These are phyloP conservation scores for Reinhardtius hippoglossoides DNA, from an alignment of 2,113 vertebrate species.

Conservation along the genomic window DNA sequence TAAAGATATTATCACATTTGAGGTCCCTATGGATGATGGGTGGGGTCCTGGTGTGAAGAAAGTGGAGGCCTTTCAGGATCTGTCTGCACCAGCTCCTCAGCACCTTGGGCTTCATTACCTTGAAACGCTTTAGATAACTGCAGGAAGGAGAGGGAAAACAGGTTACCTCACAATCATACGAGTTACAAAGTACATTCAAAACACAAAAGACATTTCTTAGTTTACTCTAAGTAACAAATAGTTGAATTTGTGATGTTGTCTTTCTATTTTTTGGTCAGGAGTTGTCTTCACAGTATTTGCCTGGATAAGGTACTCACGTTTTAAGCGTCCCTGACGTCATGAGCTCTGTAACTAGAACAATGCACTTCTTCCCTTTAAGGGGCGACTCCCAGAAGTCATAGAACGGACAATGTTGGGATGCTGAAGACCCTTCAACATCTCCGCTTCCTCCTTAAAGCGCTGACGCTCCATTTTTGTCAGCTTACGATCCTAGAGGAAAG, in stretches of 20 bases:
- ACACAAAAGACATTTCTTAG: background rate
- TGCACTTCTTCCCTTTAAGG: conserved; percentile 92
- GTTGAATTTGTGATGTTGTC: background rate
- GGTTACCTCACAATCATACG: background rate
- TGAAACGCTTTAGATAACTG: conserved; percentile 95
- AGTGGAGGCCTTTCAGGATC: conserved; percentile 94
- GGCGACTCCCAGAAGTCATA: conserved; percentile 93
- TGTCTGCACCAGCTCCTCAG: conserved; percentile 95
- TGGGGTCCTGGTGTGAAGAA: conserved; percentile 93
- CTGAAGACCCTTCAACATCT: conserved; percentile 93
- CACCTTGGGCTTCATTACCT: conserved; percentile 97
- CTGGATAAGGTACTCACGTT: conserved; percentile 85
- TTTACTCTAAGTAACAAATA: background rate
- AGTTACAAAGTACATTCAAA: background rate
- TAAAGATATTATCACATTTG: conserved; percentile 98
- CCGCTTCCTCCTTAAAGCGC: conserved; percentile 95
- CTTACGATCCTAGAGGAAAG: conserved; percentile 88
- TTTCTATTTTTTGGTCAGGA: background rate
- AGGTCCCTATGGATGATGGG: conserved; percentile 97
- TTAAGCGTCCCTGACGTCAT: conserved; percentile 97
- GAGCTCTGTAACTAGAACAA: conserved; percentile 93
- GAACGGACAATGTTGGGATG: conserved; percentile 83
- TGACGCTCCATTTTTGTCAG: conserved; percentile 93
- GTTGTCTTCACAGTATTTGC: background rate
- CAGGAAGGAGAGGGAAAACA: conserved; percentile 2